A percentile compares a stretch with the other conserved stretches of the same genome.
phyloP scores from a whole-genome alignment of 2,888 invertebrate genomes.

The Papilio demoleus region DNA sequence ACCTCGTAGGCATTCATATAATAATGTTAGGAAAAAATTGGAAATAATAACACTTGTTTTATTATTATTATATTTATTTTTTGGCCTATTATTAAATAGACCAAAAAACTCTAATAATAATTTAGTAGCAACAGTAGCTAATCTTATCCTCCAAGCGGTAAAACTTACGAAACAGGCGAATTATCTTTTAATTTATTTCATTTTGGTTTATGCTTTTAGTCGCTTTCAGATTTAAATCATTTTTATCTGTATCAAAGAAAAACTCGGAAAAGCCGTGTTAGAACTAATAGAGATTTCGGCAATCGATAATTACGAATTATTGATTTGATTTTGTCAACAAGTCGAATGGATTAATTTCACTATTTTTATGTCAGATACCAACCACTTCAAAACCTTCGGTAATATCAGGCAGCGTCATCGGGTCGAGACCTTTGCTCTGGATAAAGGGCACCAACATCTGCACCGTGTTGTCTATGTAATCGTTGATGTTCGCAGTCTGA shows the following conservation, averaged over 20 bases:
- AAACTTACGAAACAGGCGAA: constrained; percentile 12
- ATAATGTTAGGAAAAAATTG: no score
- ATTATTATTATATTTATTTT: no score
- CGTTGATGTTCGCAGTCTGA: constrained; percentile 67
- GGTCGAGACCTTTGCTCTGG: constrained; percentile 73
- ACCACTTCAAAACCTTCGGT: constrained; percentile 77
- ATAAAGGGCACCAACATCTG: constrained; percentile 69
- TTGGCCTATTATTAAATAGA: no score
- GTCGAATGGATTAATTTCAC: no score
- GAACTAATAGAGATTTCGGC: neutral
- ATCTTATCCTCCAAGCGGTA: constrained; percentile 23
- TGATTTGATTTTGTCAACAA: no score
- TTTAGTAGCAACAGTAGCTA: constrained; percentile 4
- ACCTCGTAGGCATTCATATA: no score
- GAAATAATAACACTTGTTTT: no score
- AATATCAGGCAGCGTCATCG: constrained; percentile 75
- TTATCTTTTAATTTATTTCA: neutral
- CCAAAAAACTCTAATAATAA: no score
- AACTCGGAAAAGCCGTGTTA: neutral
- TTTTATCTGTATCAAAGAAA: neutral
- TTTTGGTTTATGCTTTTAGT: neutral
- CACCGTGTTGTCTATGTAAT: constrained; percentile 76
- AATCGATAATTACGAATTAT: neutral
- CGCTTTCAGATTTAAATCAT: constrained; percentile 10
- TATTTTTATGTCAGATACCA: constrained; percentile 47